Evolutionary conservation across 2,797 vertebrate species (phyloP).

Genomic region (Girardinus metallicus): DNA sequence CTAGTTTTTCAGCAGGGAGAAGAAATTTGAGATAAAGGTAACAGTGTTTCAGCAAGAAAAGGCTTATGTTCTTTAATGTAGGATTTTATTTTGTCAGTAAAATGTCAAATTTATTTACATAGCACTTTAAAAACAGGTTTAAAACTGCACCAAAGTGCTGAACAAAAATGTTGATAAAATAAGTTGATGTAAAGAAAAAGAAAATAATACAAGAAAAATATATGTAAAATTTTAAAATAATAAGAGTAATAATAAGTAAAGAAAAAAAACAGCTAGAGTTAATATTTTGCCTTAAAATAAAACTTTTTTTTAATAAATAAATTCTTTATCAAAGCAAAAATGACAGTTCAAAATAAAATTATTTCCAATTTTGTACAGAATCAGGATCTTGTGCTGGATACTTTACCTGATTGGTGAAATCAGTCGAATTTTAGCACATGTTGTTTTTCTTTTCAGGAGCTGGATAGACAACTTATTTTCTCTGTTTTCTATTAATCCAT

Average conservation of each 20-base stretch:
- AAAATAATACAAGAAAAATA: too few species aligned
- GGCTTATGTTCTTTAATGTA: background rate
- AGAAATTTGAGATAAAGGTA: background rate
- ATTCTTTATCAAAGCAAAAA: background rate
- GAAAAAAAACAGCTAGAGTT: background rate
- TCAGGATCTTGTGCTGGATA: background rate
- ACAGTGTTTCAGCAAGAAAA: background rate
- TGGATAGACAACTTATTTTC: background rate
- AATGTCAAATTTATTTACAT: too few species aligned
- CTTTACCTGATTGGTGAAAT: background rate
- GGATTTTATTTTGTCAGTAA: background rate
- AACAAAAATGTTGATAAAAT: too few species aligned
- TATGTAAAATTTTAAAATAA: too few species aligned
- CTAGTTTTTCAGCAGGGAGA: background rate
- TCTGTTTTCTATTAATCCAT: background rate
- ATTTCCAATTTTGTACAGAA: background rate
- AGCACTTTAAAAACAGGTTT: too few species aligned
- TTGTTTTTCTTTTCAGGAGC: background rate
- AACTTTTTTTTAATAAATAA: background rate
- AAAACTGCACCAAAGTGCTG: too few species aligned
- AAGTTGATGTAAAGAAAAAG: too few species aligned
- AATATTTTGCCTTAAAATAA: background rate
- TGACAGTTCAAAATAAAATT: background rate
- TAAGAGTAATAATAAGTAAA: too few species aligned
- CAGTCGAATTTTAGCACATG: background rate